A percentile compares a stretch with the other conserved stretches of the same genome.
phyloP scores from a whole-genome alignment of 2,113 vertebrate genomes.

The Hemicordylus capensis region DNA sequence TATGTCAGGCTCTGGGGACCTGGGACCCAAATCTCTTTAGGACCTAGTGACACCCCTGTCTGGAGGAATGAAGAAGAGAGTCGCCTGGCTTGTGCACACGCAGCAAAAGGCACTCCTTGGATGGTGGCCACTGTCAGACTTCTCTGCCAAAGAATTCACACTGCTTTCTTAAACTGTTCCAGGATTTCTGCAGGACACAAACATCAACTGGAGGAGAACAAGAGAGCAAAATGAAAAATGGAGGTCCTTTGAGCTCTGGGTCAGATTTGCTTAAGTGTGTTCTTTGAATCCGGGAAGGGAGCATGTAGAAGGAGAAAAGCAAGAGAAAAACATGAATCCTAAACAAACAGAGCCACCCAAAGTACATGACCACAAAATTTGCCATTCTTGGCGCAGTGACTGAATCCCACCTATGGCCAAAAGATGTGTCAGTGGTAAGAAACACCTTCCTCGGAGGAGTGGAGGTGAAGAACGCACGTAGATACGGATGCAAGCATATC shows the following conservation, averaged over 20 bases:
- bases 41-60: too few species aligned
- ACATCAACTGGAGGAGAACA: background rate
- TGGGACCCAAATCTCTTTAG: too few species aligned
- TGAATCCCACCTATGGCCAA: too few species aligned
- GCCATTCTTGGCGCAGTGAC: background rate
- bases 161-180: background rate
- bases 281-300: constrained; percentile 12
- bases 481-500: too few species aligned
- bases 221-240: too few species aligned
- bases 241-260: too few species aligned
- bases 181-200: background rate
- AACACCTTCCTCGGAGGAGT: too few species aligned
- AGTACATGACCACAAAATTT: background rate
- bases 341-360: background rate
- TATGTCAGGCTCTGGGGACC: too few species aligned
- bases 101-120: background rate
- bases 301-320: fast-evolving
- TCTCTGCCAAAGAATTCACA: background rate
- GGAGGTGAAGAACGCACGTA: too few species aligned
- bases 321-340: background rate
- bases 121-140: background rate
- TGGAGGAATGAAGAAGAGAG: too few species aligned
- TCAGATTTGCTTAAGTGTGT: background rate
- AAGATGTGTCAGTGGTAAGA: too few species aligned
- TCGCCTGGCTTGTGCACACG: too few species aligned